phyloP scores from a whole-genome alignment of 2,797 vertebrate genomes.

The Australoheros facetus region DNA sequence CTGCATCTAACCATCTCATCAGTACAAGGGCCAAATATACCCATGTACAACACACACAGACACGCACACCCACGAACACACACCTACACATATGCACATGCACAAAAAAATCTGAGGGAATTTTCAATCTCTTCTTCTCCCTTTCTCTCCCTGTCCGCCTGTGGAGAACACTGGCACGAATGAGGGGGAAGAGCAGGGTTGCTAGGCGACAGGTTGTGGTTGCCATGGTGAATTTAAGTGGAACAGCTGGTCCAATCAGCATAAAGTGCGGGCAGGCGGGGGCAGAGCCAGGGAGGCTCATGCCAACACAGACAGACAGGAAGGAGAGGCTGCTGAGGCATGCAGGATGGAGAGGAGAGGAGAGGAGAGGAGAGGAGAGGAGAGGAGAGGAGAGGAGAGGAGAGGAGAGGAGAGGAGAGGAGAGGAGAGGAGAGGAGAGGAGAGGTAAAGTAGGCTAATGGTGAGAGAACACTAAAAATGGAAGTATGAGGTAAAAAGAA shows the following conservation, averaged over 20 bases:
- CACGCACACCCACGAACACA: not conserved
- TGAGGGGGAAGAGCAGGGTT: slow-evolving; percentile 87
- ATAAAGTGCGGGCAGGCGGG: slow-evolving; percentile 88
- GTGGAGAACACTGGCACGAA: slow-evolving; percentile 91
- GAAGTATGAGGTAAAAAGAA: slow-evolving; percentile 15
- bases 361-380: slow-evolving; percentile 14
- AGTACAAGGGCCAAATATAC: slow-evolving; percentile 62
- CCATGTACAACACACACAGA: slow-evolving; percentile 12
- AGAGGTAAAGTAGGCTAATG: slow-evolving; percentile 32
- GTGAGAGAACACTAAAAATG: slow-evolving; percentile 39
- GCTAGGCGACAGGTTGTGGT: slow-evolving; percentile 96
- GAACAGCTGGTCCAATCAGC: slow-evolving; percentile 96
- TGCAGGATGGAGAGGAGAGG: slow-evolving; percentile 60
- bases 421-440: slow-evolving; percentile 18
- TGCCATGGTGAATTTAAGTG: slow-evolving; percentile 96
- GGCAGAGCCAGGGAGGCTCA: slow-evolving; percentile 87
- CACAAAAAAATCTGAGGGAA: slow-evolving; percentile 79
- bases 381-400: slow-evolving; percentile 20
- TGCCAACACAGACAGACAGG: slow-evolving; percentile 85
- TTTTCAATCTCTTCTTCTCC: slow-evolving; percentile 80
- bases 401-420: slow-evolving; percentile 21
- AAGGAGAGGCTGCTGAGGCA: slow-evolving; percentile 82
- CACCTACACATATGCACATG: not conserved
- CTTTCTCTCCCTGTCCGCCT: slow-evolving; percentile 80
- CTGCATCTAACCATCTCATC: slow-evolving; percentile 68